These are phyloP conservation scores for Dicrostonyx torquatus DNA, from an alignment of 2,797 vertebrate species.

Conservation along the genomic window DNA sequence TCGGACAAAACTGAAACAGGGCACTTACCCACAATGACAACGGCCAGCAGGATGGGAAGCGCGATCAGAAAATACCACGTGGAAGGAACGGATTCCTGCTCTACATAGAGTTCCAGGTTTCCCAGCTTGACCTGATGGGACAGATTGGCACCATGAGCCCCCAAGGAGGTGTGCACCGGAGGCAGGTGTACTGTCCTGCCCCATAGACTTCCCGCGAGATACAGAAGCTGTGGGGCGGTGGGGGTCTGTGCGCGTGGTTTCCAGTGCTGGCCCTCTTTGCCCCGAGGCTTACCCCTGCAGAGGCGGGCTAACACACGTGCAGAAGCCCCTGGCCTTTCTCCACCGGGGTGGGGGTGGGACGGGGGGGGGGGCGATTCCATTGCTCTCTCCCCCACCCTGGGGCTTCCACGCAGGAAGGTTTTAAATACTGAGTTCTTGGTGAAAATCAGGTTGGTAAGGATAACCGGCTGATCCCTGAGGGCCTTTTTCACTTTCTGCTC, in stretches of 20 bases:
- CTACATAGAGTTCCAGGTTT: conserved; percentile 75
- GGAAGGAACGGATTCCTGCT: conserved; percentile 79
- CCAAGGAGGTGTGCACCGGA: not conserved
- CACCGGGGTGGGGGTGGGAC: too few relatives aligned
- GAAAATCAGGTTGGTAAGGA: not conserved
- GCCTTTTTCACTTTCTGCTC: not conserved
- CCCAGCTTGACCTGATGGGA: conserved; percentile 90
- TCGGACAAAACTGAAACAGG: conserved; percentile 73
- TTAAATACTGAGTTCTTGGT: not conserved
- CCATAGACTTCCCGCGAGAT: not conserved
- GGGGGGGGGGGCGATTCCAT: not conserved
- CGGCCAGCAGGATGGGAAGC: conserved; percentile 86
- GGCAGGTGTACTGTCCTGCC: not conserved
- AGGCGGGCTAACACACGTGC: not conserved
- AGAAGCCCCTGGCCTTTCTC: not conserved
- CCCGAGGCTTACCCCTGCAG: not conserved
- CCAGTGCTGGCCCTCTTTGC: not conserved
- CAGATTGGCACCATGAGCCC: conserved; percentile 41
- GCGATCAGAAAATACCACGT: conserved; percentile 83
- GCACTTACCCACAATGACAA: conserved; percentile 90
- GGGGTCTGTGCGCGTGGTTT: not conserved
- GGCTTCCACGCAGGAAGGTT: not conserved
- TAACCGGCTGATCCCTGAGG: not conserved
- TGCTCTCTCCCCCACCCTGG: not conserved
- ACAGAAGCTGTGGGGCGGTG: not conserved